Evolutionary conservation across 2,797 vertebrate species (phyloP).

Genomic region (Novumbra hubbsi): DNA sequence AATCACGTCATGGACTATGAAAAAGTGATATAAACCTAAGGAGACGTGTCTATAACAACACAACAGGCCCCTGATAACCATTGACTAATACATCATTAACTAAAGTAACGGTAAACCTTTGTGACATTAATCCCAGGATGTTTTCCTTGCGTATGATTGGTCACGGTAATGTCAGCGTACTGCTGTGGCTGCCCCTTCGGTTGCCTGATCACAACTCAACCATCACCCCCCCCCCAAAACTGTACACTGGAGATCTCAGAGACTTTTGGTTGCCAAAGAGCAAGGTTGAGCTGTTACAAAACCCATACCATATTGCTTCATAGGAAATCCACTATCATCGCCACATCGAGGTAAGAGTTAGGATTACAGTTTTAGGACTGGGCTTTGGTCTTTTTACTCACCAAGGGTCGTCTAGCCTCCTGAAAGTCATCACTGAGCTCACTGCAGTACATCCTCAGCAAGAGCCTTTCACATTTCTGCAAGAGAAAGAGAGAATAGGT

Average conservation of each 20-base stretch:
- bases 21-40: neutral
- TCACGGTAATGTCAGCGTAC: slow-evolving; percentile 25
- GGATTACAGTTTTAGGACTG: neutral
- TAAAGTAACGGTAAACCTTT: slow-evolving; percentile 37
- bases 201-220: neutral
- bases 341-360: neutral
- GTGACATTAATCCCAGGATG: slow-evolving; percentile 49
- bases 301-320: neutral
- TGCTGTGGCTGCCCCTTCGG: slow-evolving; percentile 11
- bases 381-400: slow-evolving; percentile 65
- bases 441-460: slow-evolving; percentile 89
- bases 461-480: slow-evolving; percentile 90
- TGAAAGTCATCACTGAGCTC: slow-evolving; percentile 95
- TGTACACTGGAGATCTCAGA: neutral
- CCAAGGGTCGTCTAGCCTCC: slow-evolving; percentile 84
- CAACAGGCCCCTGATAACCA: neutral
- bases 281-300: neutral
- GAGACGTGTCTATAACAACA: neutral
- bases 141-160: slow-evolving; percentile 21
- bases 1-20: neutral
- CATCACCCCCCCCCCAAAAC: neutral
- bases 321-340: neutral
- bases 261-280: neutral
- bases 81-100: slow-evolving; percentile 24
- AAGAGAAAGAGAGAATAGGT: neutral